Conservation (phyloP, 1,140 invertebrate species). For the Pemphigus obesinymphae region DNA sequence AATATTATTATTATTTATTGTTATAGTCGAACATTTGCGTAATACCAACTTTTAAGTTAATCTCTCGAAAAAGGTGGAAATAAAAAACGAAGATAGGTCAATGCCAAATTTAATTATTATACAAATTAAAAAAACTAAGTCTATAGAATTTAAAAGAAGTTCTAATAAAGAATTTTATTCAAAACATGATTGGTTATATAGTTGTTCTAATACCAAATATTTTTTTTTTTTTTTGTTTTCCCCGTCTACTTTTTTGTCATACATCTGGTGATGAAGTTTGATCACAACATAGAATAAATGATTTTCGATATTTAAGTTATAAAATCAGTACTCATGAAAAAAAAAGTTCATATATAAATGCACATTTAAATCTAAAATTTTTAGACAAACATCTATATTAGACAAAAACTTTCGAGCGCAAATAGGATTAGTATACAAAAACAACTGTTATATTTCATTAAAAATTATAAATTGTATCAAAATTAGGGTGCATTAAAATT, state of each 20-base stretch:
- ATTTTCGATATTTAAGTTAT: constrained; percentile 9
- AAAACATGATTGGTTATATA: not conserved
- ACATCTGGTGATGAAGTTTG: not conserved
- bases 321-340: constrained; percentile 43
- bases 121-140: not conserved
- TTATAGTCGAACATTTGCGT: not conserved
- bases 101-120: not conserved
- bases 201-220: not conserved
- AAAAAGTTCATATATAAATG: constrained; percentile 39
- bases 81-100: not conserved
- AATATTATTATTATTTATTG: too few relatives aligned
- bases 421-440: constrained; percentile 39
- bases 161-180: not conserved
- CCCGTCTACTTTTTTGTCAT: not conserved
- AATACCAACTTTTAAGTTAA: not conserved
- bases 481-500: too few relatives aligned
- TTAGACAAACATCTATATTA: constrained; percentile 41
- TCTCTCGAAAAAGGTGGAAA: not conserved
- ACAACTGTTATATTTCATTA: not conserved
- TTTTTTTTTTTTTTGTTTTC: not conserved
- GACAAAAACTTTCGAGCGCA: constrained; percentile 36
- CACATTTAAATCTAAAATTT: constrained; percentile 29
- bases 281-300: not conserved
- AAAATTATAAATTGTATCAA: too few relatives aligned
- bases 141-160: not conserved